Evolutionary conservation across 2,113 vertebrate species (phyloP), one percentile per base, ranked within the genome.

Genomic region (Xenopus laevis): DNA sequence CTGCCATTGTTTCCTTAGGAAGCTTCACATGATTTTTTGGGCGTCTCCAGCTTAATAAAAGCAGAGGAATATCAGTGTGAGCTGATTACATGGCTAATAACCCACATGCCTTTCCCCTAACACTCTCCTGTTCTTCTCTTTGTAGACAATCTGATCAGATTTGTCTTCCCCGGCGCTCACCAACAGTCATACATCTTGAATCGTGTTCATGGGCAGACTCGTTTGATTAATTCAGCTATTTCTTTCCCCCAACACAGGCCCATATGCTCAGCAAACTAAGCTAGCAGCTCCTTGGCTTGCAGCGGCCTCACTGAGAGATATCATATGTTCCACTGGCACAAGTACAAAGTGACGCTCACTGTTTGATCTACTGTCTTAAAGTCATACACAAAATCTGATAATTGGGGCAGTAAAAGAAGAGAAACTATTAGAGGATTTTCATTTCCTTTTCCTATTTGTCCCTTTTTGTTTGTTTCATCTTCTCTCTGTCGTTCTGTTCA

Each of bases 341-440:
- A 94, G 92, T 94, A 94, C 93, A 95, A 93, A 94, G 89, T 85
- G 85, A 68, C 76, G 81, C 80, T 83, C 45, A 68, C 77, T 71
- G 89, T 94, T 93, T 94, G 93, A 95, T 94, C 90, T 91, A 80
- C 86, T 89, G 88, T 89, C 90, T 92, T 89, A 89, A 90, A 90
- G 87, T 88, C 80, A 89, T 91, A 91, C 87, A 87, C 87, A 88
- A 87, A 91, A 90, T 91, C 91, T 92, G 90, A 92, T 91, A 91
- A 91, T 90, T 92, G 87, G 88, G 87, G 89, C 90, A 89, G 88
- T 89, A 89, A 89, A 91, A 91, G 90, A 92, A 92, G 87, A 89
- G 74, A 84, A 81, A 77, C 83, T 82, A 79, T 85, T 89, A 87
- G 86, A 88, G 86, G 89, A 87, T 88, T 88, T 90, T 92, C 86